phyloP scores from a whole-genome alignment of 2,888 invertebrate genomes.

The Eulithis prunata region DNA sequence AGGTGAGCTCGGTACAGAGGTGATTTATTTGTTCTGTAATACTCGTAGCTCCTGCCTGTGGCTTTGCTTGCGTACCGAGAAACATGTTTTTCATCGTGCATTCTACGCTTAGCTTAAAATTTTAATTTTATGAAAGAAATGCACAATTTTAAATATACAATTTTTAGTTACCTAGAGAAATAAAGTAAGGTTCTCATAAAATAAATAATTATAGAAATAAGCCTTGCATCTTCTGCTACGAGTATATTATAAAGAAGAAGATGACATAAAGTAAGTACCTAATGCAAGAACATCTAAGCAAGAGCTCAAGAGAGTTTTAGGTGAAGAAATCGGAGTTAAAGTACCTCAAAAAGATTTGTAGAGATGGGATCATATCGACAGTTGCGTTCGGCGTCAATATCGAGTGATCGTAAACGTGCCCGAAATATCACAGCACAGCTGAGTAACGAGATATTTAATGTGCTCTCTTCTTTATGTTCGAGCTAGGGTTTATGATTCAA shows the following conservation, averaged over 20 bases:
- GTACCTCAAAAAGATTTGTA: neutral
- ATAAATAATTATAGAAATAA: too few species aligned
- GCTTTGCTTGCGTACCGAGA: neutral
- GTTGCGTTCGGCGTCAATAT: constrained; percentile 23
- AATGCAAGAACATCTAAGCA: neutral
- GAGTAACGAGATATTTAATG: constrained; percentile 29
- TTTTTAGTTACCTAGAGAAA: too few species aligned
- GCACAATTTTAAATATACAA: too few species aligned
- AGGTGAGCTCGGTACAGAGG: constrained; percentile 1
- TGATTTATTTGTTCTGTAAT: neutral
- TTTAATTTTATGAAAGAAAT: too few species aligned
- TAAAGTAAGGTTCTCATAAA: too few species aligned
- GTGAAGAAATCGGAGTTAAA: too few species aligned
- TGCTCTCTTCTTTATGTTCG: constrained; percentile 31
- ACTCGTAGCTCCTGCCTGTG: neutral
- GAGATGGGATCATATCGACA: neutral
- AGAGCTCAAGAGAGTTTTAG: neutral
- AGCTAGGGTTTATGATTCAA: constrained; percentile 23
- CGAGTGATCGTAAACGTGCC: constrained; percentile 33
- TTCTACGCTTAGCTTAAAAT: too few species aligned
- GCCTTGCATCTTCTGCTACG: too few species aligned
- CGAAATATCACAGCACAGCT: constrained; percentile 30
- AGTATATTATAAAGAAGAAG: too few species aligned
- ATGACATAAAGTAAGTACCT: too few species aligned
- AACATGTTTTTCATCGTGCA: neutral